Conservation (phyloP, 1,140 invertebrate species). For the Monochamus saltuarius region DNA sequence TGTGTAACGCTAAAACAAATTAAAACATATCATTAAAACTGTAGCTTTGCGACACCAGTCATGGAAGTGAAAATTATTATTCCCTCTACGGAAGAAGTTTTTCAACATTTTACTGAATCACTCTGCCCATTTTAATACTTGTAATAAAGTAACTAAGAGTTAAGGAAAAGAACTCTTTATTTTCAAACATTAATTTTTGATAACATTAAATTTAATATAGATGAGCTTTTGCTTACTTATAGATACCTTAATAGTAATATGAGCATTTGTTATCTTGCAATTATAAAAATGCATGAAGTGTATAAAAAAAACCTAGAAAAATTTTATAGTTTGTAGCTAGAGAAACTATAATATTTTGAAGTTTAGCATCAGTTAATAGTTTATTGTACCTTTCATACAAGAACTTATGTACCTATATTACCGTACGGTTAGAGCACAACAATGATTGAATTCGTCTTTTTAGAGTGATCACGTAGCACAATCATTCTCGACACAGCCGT, state of each 20-base stretch:
- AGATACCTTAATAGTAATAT: conserved; percentile 31
- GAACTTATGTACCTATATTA: conserved; percentile 38
- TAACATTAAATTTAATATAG: conserved; percentile 24
- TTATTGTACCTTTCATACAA: conserved; percentile 38
- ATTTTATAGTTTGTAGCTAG: conserved; percentile 29
- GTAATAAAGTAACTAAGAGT: neutral
- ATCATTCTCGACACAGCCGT: conserved; percentile 25
- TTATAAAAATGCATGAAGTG: conserved; percentile 41
- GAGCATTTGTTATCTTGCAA: conserved; percentile 50
- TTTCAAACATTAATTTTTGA: conserved; percentile 24
- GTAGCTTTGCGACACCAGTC: conserved; percentile 25
- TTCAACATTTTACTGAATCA: conserved; percentile 7
- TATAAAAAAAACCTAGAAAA: conserved; percentile 30
- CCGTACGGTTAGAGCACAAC: conserved; percentile 4
- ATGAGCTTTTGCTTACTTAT: conserved; percentile 39
- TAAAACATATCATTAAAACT: conserved; percentile 32
- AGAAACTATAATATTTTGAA: conserved; percentile 28
- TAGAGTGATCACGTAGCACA: conserved; percentile 25
- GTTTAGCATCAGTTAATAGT: conserved; percentile 30
- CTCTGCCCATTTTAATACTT: conserved; percentile 24
- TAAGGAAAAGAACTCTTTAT: conserved; percentile 14
- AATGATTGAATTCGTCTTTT: neutral
- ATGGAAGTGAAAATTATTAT: conserved; percentile 6
- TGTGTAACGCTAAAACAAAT: conserved; percentile 15
- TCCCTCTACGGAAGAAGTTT: conserved; percentile 1